Conservation (phyloP, 2,113 vertebrate species). For the Psammodynastes pulverulentus region DNA sequence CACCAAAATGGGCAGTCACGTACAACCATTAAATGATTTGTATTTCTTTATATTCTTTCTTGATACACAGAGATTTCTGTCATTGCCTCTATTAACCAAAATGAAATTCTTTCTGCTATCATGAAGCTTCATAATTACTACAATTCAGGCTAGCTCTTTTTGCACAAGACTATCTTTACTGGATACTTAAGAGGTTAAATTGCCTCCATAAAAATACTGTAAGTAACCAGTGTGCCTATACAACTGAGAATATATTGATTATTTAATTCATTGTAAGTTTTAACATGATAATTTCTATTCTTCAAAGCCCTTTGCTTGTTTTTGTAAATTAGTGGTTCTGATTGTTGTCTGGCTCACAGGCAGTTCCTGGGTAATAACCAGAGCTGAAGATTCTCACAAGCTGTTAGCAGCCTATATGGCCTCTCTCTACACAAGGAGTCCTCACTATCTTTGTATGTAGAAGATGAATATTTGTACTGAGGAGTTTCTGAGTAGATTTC, state of each 20-base stretch:
- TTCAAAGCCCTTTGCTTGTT: neutral
- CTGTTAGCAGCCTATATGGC: neutral
- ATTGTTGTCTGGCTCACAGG: neutral
- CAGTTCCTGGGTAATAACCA: neutral
- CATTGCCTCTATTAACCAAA: neutral
- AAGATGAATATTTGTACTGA: neutral
- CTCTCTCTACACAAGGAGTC: neutral
- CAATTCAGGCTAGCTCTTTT: neutral
- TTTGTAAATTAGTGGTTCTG: neutral
- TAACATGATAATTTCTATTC: neutral
- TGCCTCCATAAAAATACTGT: constrained; percentile 1
- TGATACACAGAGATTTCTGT: neutral
- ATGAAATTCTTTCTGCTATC: neutral
- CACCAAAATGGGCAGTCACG: neutral
- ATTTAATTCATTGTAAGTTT: constrained; percentile 3
- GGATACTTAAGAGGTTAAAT: neutral
- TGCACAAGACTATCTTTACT: neutral
- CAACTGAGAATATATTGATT: constrained; percentile 11
- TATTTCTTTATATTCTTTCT: neutral
- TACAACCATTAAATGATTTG: neutral
- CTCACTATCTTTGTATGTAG: neutral
- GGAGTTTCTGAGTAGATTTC: neutral
- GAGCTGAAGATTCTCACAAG: neutral
- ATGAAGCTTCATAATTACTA: neutral
- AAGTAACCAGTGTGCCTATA: neutral